Evolutionary conservation across 2,113 vertebrate genomes (phyloP).

Genomic region (Bucco capensis): DNA sequence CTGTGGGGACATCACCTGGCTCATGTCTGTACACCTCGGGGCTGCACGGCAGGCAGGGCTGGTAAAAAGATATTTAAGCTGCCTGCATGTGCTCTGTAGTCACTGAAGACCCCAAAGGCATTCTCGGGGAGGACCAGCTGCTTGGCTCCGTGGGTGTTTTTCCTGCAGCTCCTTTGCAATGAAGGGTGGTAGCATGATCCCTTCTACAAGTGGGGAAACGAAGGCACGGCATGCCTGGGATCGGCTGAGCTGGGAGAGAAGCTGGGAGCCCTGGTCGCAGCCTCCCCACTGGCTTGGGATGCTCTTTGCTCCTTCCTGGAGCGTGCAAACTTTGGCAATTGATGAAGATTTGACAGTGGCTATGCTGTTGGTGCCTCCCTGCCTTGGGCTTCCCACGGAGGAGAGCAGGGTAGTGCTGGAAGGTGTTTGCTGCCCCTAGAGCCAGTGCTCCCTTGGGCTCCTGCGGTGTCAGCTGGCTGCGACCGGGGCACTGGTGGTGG

Average conservation of each 20-base stretch:
- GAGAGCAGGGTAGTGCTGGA: not conserved
- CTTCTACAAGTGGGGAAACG: not conserved
- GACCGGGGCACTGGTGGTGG: not conserved
- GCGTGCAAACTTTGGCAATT: not conserved
- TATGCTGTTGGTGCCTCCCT: rapidly evolving
- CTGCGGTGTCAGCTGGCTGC: not conserved
- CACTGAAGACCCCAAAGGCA: rapidly evolving
- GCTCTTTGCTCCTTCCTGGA: not conserved
- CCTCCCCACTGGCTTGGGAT: rapidly evolving
- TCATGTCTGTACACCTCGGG: not conserved
- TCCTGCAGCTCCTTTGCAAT: not conserved
- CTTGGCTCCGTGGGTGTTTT: not conserved
- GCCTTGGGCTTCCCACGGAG: rapidly evolving
- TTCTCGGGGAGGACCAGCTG: not conserved
- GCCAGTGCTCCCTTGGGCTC: rapidly evolving
- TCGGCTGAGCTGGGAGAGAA: not conserved
- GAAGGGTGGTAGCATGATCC: rapidly evolving
- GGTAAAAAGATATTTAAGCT: not conserved
- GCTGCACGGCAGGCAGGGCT: not conserved
- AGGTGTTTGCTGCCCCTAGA: not conserved
- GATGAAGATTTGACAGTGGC: rapidly evolving
- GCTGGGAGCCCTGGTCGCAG: not conserved
- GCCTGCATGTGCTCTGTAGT: not conserved
- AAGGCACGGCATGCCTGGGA: not conserved
- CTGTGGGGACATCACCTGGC: rapidly evolving